Conservation (phyloP, 2,888 invertebrate genomes). For the Spodoptera littoralis region DNA sequence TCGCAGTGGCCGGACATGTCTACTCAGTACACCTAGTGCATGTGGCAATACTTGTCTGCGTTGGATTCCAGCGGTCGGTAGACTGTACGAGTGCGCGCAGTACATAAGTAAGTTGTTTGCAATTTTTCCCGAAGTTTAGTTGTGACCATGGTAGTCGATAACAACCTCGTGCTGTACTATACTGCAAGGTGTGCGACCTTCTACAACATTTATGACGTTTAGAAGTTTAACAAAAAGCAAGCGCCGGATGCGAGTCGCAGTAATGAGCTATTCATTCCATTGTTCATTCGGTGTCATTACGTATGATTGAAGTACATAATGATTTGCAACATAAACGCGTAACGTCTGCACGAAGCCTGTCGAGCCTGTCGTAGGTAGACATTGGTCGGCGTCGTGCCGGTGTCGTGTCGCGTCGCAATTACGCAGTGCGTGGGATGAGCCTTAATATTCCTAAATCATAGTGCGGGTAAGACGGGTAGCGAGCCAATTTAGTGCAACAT, state of each 20-base stretch:
- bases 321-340: conserved; percentile 48
- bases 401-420: conserved; percentile 53
- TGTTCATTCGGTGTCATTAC: conserved; percentile 44
- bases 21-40: not conserved
- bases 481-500: conserved; percentile 64
- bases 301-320: conserved; percentile 45
- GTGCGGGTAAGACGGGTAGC: conserved; percentile 70
- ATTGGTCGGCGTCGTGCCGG: conserved; percentile 31
- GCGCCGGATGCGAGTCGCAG: conserved; percentile 41
- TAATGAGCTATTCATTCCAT: conserved; percentile 58
- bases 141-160: conserved; percentile 1
- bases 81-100: conserved; percentile 19
- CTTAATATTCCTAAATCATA: conserved; percentile 72
- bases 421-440: conserved; percentile 58
- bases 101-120: conserved; percentile 21
- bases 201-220: conserved; percentile 35
- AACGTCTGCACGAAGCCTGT: conserved; percentile 31
- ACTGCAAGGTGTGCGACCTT: conserved; percentile 13
- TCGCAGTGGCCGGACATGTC: too few species aligned
- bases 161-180: not conserved
- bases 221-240: conserved; percentile 44
- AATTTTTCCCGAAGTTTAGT: conserved; percentile 21
- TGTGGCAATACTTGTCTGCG: conserved; percentile 22
- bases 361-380: conserved; percentile 18
- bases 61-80: conserved; percentile 35